These are phyloP conservation scores for Ciconia maguari DNA, from an alignment of 2,113 vertebrate species.

Conservation along the genomic window DNA sequence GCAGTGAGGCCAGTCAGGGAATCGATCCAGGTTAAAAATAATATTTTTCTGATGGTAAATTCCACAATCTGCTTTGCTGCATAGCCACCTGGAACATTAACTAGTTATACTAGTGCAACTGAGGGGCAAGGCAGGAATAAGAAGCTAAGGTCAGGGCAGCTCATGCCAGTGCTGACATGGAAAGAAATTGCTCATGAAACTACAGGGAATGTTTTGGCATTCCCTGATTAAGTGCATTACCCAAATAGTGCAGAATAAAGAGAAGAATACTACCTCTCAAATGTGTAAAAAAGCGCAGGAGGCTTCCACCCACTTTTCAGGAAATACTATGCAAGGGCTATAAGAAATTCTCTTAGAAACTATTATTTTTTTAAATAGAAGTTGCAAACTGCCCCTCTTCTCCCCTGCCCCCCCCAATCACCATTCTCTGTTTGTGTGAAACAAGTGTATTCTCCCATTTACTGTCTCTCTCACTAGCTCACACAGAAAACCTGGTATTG, in stretches of 20 bases:
- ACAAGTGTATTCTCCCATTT: neutral
- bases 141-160: constrained; percentile 5
- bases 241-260: neutral
- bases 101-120: neutral
- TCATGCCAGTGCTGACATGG: neutral
- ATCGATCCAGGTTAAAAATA: constrained; percentile 62
- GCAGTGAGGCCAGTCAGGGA: constrained; percentile 10
- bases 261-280: neutral
- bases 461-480: neutral
- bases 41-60: constrained; percentile 68
- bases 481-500: neutral
- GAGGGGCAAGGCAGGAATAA: neutral
- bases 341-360: neutral
- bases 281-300: fast-evolving
- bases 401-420: fast-evolving
- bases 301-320: neutral
- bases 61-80: constrained; percentile 40
- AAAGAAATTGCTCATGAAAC: constrained; percentile 22
- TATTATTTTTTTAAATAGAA: neutral
- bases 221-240: neutral
- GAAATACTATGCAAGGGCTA: neutral
- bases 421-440: neutral
- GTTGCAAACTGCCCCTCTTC: neutral
- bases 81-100: constrained; percentile 55
- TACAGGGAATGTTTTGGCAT: neutral